These are phyloP conservation scores for Rousettus madagascariensis DNA, from an alignment of 2,797 vertebrate genomes.

Conservation along the genomic window DNA sequence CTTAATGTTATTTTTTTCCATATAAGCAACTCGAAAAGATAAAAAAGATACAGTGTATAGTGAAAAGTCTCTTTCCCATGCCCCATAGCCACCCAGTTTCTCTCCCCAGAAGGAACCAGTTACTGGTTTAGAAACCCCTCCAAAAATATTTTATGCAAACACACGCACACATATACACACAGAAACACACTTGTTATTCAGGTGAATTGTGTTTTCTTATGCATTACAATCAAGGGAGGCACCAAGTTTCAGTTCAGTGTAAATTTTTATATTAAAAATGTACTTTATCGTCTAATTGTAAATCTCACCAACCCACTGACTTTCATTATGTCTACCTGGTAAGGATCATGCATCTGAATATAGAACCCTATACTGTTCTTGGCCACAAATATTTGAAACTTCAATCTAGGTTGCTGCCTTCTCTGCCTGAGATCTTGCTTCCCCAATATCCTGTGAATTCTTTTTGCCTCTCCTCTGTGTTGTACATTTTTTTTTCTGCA, in stretches of 20 bases:
- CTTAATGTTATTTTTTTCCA: conserved; percentile 7
- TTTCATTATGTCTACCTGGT: not conserved
- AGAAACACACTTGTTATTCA: not conserved
- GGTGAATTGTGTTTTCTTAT: not conserved
- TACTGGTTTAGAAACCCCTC: not conserved
- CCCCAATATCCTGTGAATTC: not conserved
- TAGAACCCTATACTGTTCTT: not conserved
- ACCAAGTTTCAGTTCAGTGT: not conserved
- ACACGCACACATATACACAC: not conserved
- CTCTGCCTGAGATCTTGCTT: not conserved
- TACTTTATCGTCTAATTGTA: not conserved
- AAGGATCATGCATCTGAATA: not conserved
- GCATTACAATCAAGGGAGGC: not conserved
- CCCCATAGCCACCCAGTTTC: not conserved
- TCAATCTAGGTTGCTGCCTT: not conserved
- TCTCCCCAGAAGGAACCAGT: not conserved
- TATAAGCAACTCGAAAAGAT: conserved; percentile 11
- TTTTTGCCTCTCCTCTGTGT: not conserved
- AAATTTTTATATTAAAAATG: not conserved
- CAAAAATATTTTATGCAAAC: not conserved
- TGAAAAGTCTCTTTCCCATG: not conserved
- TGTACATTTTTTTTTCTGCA: not conserved
- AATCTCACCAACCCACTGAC: not conserved
- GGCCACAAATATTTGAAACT: not conserved
- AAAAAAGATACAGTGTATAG: not conserved